Evolutionary conservation across 2,113 vertebrate genomes (phyloP), one percentile per base, ranked within the genome.

Genomic region (Donacobius atricapilla): DNA sequence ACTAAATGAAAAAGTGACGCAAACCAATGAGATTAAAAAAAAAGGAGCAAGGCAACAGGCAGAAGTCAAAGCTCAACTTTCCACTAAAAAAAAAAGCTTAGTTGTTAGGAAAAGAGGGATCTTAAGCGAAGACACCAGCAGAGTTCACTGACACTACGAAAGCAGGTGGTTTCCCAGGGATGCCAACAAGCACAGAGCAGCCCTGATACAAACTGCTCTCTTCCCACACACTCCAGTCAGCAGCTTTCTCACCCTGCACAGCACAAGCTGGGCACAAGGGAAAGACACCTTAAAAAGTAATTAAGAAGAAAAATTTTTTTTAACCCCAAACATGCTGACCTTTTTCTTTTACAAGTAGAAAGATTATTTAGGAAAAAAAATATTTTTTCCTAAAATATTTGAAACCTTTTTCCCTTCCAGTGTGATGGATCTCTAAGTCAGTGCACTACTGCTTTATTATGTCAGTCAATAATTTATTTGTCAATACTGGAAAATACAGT

Each of bases 1-100:
- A 58, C 7, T 33, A 39, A 37, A 4, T 21, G 33, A 66, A 53
- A 39, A 88, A 45, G 11, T n/a, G 54, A 68, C 78, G 42, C 4
- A 73, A 51, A 87, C 3, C 4, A 13, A 30, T 24, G 27, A 50
- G 47, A 30, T 10, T 22, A 63, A 39, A 65, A 69, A 13, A 44
- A 87, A 87, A 56, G 8, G 14, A 83, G 25, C 1, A 17, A 91
- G 23, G 44, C 31, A 72, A 77, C 61, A 51, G 10, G 50, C 15
- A 58, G 7, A 71, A 79, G 23, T 31, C 22, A 68, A n/a, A 68
- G 35, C 27, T 35, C 2, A 0, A 13, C 30, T 82, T 76, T 8
- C 27, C 7, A 54, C 11, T 44, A 20, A 71, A 66, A 1, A 71
- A 66, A 1, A 0, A 84, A 75, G 28, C 0, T 53, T 8, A 56